Evolutionary conservation across 2,797 vertebrate genomes (phyloP), one percentile per base, ranked within the genome.

Genomic region (Morelia viridis): DNA sequence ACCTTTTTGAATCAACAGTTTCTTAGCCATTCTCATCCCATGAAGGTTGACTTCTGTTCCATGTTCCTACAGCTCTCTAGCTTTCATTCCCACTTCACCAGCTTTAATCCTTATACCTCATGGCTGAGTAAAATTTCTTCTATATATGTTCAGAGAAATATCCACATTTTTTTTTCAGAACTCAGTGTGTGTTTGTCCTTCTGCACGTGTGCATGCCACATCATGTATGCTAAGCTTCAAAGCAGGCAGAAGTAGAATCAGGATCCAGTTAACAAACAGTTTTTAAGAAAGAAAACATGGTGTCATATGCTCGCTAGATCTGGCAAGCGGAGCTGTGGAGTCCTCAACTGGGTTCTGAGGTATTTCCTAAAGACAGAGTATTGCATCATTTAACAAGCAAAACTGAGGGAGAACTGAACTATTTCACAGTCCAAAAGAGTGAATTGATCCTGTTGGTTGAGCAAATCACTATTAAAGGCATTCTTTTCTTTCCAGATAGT

Each of bases 271-370:
- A 58, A 86, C 26, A 19, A 57, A 85, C 0, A 9, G 1, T 15
- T 76, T 4, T 31, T 28, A 17, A 8, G 26, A 12, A 13, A 0
- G 2, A 8, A 28, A 50, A 26, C 5, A n/a, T 28, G 0, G 0
- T 58, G 13, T 9, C n/a, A 11, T 86, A 12, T n/a, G 26, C 56
- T 58, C 15, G 22, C n/a, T 8, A 58, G 56, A 86, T 57, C 56
- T 86, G 85, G n/a, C 53, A 85, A 31, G 2, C 4, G 53, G 53
- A 56, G 3, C 26, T 57, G 15, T 57, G 53, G 53, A n/a, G 28
- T 56, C 53, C 53, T 9, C 5, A 28, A 28, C 56, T 3, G 0
- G 17, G 31, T 60, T 31, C 57, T 35, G 85, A 60, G 31, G 31
- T 31, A 86, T 58, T 86, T 86, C 56, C n/a, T 1, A 86, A 86